phyloP scores from a whole-genome alignment of 2,888 invertebrate species.

The Nephrotoma appendiculata region DNA sequence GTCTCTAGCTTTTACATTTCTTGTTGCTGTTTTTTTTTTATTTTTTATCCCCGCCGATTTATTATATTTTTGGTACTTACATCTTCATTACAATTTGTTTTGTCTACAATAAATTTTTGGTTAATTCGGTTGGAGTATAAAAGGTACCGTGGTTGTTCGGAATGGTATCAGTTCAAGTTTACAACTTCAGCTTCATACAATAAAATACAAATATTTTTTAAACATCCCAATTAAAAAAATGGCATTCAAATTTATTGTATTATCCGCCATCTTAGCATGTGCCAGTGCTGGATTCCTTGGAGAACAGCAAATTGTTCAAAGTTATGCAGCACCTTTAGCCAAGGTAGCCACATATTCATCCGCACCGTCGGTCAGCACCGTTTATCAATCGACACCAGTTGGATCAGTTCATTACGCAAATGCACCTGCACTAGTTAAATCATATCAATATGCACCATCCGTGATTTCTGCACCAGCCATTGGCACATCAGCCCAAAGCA shows the following conservation, averaged over 20 bases:
- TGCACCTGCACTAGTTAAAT: slow-evolving; percentile 18
- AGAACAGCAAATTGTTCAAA: slow-evolving; percentile 19
- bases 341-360: slow-evolving; percentile 31
- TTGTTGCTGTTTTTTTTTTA: not conserved
- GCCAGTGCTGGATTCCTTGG: slow-evolving; percentile 44
- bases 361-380: slow-evolving; percentile 21
- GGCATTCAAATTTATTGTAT: slow-evolving; percentile 36
- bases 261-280: slow-evolving; percentile 42
- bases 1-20: not conserved
- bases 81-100: not conserved
- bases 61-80: not conserved
- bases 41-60: not conserved
- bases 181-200: not conserved
- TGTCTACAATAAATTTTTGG: not conserved
- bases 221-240: slow-evolving; percentile 16
- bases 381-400: slow-evolving; percentile 15
- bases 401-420: slow-evolving; percentile 17
- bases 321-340: slow-evolving; percentile 16
- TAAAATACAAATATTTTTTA: not conserved
- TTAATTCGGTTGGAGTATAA: not conserved
- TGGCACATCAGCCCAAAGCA: slow-evolving; percentile 39
- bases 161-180: not conserved
- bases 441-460: slow-evolving; percentile 18
- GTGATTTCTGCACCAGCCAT: slow-evolving; percentile 21
- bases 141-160: not conserved